A percentile compares a stretch with the other conserved stretches of the same genome.
phyloP scores from a whole-genome alignment of 2,888 invertebrate genomes.

The Vesta saturnalis region DNA sequence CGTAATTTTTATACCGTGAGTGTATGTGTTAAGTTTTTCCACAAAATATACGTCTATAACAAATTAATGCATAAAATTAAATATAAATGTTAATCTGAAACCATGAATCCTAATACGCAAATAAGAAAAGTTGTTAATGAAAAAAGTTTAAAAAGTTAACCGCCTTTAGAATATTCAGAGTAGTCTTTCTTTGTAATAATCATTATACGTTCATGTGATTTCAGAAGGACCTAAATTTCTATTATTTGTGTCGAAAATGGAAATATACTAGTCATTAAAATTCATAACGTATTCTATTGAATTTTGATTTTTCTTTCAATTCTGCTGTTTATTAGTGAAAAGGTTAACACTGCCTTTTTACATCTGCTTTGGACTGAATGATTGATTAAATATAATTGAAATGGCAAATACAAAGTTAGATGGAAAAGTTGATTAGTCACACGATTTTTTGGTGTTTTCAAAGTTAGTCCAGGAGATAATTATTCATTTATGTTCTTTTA shows the following conservation, averaged over 20 bases:
- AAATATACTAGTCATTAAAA: neutral
- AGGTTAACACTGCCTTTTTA: neutral
- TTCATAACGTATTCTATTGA: neutral
- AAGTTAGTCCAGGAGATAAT: no score
- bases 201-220: neutral
- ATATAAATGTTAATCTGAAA: neutral
- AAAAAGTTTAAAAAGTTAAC: constrained; percentile 1
- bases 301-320: neutral
- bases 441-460: no score
- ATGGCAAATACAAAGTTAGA: no score
- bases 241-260: neutral
- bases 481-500: no score
- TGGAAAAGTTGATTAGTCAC: no score
- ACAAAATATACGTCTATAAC: neutral
- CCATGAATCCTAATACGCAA: neutral
- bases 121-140: neutral
- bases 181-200: neutral
- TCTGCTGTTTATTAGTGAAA: neutral
- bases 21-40: neutral
- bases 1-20: neutral
- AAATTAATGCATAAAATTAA: neutral
- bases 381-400: neutral
- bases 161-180: neutral
- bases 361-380: neutral
- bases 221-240: neutral